Evolutionary conservation across 2,888 invertebrate species (phyloP).

Genomic region (Helicoverpa assulta): DNA sequence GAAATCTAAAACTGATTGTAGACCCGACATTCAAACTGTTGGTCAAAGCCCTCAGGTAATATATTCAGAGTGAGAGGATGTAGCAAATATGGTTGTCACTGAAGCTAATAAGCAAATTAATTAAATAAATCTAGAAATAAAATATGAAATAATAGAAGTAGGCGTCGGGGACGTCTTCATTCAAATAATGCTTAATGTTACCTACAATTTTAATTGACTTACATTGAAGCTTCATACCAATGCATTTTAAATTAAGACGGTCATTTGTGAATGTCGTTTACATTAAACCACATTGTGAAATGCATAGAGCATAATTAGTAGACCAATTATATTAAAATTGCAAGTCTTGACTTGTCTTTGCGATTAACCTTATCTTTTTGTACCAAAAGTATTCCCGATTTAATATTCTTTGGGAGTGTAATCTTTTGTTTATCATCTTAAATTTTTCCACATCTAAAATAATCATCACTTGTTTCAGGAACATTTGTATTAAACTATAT

Average conservation of each 20-base stretch:
- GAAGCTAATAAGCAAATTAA: neutral
- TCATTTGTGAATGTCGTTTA: conserved; percentile 25
- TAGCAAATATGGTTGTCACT: conserved; percentile 47
- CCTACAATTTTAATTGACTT: conserved; percentile 20
- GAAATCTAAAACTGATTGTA: conserved; percentile 23
- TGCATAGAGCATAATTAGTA: neutral
- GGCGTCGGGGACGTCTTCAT: conserved; percentile 8
- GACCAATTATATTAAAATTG: neutral
- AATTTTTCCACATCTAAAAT: neutral
- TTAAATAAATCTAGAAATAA: conserved; percentile 5
- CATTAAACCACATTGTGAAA: neutral
- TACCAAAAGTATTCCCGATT: neutral
- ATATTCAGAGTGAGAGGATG: conserved; percentile 47
- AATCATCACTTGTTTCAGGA: neutral
- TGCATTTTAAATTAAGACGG: conserved; percentile 38
- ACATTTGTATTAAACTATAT: neutral
- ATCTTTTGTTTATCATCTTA: neutral
- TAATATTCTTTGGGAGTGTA: neutral
- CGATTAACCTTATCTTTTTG: neutral
- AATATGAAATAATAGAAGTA: conserved; percentile 19
- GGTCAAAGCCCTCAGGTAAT: conserved; percentile 48
- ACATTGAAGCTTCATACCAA: conserved; percentile 32
- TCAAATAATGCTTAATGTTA: conserved; percentile 25
- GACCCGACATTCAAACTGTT: conserved; percentile 16
- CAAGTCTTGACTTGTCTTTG: neutral